Base-by-base conservation (phyloP, 2,113 vertebrate genomes). In the Notechis scutatus region DNA sequence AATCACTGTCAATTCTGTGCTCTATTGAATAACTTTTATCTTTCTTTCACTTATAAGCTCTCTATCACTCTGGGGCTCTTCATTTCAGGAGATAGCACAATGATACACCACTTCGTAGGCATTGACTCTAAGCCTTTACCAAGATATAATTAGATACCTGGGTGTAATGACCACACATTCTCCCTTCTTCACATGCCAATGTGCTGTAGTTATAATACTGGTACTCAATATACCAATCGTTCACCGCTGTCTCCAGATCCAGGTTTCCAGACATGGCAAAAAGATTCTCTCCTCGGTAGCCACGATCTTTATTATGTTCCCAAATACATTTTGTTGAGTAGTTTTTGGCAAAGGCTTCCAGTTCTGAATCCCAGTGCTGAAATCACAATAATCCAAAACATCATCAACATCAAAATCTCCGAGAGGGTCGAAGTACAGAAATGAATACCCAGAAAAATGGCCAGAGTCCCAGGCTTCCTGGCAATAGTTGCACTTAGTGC, bases 101-200 rank as follows among this genome's bases (percentile, higher is more conserved):
- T 23, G 39, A 91, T 12, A 12, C 88, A 11, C 24, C 34, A 85
- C 26, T 6, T 29, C 29, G 52, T 34, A 52, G 57, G 14, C 34
- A 2, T 34, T 39, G 34, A 81, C 85, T 87, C 21, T 52, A 91
- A 93, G 34, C 34, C 5, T 91, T 91, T 2, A 91, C 7, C 9
- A 1, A n/a, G 18, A 90, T 50, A 21, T 91, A 90, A 55, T 29
- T 23, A 2, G 1, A 39, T 93, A 98, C 98, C 97, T 98, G 98
- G 3, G 98, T 98, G 94, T 98, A 98, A 95, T 98, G 97, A 93
- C 97, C 98, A 50, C 98, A 98, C 97, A 97, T 97, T 95, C 98
- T 94, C 24, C 97, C 97, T 0, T 93, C 59, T 2, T 93, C 34
- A 74, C 98, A 98, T 0, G 39, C n/a, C 64, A 93, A 87, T 0